Evolutionary conservation across 1,140 invertebrate genomes (phyloP).

Genomic region (Drosophila varians): DNA sequence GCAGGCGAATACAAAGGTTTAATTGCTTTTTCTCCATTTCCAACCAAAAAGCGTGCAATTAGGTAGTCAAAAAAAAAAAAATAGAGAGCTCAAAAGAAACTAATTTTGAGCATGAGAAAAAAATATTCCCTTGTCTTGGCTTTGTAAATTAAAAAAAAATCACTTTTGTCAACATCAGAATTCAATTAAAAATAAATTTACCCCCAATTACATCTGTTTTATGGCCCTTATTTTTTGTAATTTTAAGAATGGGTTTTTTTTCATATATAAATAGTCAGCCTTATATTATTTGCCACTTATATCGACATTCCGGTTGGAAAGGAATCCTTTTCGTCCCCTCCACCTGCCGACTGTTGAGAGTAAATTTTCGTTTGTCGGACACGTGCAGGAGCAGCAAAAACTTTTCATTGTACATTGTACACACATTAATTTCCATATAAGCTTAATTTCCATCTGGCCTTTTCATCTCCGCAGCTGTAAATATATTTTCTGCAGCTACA

Average conservation of each 20-base stretch:
- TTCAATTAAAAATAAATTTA: background rate
- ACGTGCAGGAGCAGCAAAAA: conserved; percentile 33
- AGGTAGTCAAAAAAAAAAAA: conserved; percentile 48
- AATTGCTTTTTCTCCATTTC: conserved; percentile 69
- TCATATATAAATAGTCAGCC: background rate
- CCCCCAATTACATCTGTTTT: background rate
- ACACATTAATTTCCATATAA: conserved; percentile 63
- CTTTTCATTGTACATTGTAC: conserved; percentile 50
- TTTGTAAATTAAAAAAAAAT: background rate
- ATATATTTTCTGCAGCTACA: conserved; percentile 36
- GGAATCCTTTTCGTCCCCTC: conserved; percentile 4
- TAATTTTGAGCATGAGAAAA: conserved; percentile 26
- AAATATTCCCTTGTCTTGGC: background rate
- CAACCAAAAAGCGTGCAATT: conserved; percentile 66
- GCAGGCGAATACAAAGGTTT: conserved; percentile 64
- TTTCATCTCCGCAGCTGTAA: conserved; percentile 39
- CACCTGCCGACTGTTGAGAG: conserved; percentile 34
- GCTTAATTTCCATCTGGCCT: conserved; percentile 56
- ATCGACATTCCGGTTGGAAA: background rate
- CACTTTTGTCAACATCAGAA: too few relatives aligned
- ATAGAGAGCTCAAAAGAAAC: conserved; percentile 8
- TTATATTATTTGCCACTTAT: background rate
- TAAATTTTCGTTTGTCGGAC: conserved; percentile 47
- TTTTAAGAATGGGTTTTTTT: background rate
- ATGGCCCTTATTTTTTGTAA: background rate